Conservation (phyloP, 2,888 invertebrate species). For the Trilocha varians region DNA sequence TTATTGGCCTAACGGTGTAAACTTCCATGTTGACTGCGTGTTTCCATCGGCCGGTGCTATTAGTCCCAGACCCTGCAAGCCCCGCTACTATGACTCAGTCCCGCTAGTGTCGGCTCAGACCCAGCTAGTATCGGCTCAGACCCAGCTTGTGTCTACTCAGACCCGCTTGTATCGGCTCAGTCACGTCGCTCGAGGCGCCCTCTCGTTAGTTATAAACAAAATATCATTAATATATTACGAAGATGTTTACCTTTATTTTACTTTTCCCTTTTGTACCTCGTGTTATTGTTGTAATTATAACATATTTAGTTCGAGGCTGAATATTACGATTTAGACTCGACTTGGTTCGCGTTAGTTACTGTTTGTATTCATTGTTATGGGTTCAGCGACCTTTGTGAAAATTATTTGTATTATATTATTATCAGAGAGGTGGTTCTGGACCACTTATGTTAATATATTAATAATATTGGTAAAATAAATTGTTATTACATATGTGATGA, state of each 20-base stretch:
- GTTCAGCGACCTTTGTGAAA: constrained; percentile 64
- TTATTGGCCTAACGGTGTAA: constrained; percentile 28
- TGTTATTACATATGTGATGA: constrained; percentile 64
- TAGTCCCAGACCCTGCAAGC: too few species aligned
- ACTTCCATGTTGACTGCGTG: constrained; percentile 15
- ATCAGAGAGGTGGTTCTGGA: constrained; percentile 67
- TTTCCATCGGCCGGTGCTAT: constrained; percentile 3
- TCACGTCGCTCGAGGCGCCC: constrained; percentile 22
- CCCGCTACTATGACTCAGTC: too few species aligned
- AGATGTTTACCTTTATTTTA: constrained; percentile 43
- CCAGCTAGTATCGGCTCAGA: too few species aligned
- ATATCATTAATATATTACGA: constrained; percentile 53
- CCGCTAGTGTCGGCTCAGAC: too few species aligned
- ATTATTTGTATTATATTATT: constrained; percentile 72
- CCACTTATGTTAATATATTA: constrained; percentile 74
- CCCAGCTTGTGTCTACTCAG: too few species aligned
- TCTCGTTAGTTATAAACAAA: constrained; percentile 42
- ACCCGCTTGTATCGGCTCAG: too few species aligned
- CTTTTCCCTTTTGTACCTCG: constrained; percentile 55
- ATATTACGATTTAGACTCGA: constrained; percentile 35
- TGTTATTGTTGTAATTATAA: constrained; percentile 50
- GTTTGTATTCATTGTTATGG: constrained; percentile 68
- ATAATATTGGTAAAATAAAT: constrained; percentile 73
- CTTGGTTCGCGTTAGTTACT: constrained; percentile 42
- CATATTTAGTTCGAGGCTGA: constrained; percentile 34